phyloP scores from a whole-genome alignment of 2,888 invertebrate genomes.

The Acanthosepion lycidas region DNA sequence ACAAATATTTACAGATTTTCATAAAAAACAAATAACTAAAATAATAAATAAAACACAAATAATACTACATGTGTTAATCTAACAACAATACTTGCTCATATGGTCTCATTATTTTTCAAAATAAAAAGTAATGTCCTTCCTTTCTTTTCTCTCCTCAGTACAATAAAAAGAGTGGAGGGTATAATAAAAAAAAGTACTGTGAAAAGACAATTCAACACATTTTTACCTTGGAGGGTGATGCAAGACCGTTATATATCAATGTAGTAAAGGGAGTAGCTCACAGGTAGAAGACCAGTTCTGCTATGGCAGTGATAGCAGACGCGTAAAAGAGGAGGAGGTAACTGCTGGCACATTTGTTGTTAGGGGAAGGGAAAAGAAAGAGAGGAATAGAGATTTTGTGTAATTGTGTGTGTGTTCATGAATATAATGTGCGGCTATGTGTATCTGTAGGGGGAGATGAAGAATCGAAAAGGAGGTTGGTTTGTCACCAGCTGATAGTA shows the following conservation, averaged over 20 bases:
- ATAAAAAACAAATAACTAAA: no score
- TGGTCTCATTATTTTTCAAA: no score
- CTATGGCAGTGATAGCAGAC: conserved; percentile 20
- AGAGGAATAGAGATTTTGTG: not conserved
- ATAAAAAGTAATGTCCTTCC: not conserved
- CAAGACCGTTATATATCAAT: not conserved
- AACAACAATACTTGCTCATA: no score
- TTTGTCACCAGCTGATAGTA: conserved; percentile 12
- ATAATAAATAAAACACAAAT: no score
- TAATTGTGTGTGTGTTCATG: not conserved
- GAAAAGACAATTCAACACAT: not conserved
- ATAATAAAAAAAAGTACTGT: not conserved
- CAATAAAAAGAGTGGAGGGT: not conserved
- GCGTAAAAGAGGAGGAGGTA: not conserved
- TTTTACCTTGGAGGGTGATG: not conserved
- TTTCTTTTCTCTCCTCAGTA: not conserved
- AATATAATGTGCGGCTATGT: not conserved
- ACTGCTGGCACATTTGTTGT: not conserved
- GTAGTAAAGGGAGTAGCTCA: not conserved
- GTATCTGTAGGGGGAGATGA: not conserved
- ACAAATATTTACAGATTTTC: no score
- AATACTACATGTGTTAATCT: no score
- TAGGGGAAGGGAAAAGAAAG: not conserved
- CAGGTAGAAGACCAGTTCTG: not conserved
- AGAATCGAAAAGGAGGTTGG: not conserved